Evolutionary conservation across 1,140 invertebrate species (phyloP).

Genomic region (Octopus bimaculoides): DNA sequence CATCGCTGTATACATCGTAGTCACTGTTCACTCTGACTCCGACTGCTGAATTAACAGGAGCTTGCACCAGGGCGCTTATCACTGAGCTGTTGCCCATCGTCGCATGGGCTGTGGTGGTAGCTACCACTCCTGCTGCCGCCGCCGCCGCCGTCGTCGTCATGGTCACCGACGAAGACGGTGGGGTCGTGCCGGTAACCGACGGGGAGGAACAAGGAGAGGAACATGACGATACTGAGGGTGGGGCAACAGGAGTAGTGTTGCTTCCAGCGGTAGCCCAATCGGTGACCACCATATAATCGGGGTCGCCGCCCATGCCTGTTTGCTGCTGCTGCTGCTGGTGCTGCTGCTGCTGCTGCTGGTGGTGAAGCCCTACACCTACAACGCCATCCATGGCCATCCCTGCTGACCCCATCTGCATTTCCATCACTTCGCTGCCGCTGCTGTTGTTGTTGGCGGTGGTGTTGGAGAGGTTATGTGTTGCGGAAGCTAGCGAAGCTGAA

Average conservation of each 20-base stretch:
- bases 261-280: slow-evolving; percentile 39
- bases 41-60: background rate
- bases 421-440: no score
- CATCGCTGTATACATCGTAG: background rate
- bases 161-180: background rate
- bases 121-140: background rate
- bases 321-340: no score
- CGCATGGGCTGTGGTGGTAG: background rate
- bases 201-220: background rate
- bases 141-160: slow-evolving; percentile 12
- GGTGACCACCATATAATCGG: slow-evolving; percentile 47
- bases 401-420: no score
- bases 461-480: no score
- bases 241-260: background rate
- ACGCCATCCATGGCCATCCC: no score
- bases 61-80: background rate
- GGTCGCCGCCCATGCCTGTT: background rate
- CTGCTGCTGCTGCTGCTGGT: no score
- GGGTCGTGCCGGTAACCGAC: background rate
- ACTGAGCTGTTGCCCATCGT: background rate
- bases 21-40: background rate
- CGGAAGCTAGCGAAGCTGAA: no score
- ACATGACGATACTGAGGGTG: no score
- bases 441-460: no score
- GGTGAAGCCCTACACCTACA: no score